These are phyloP conservation scores for Spea bombifrons DNA, from an alignment of 2,113 vertebrate species.

Conservation along the genomic window DNA sequence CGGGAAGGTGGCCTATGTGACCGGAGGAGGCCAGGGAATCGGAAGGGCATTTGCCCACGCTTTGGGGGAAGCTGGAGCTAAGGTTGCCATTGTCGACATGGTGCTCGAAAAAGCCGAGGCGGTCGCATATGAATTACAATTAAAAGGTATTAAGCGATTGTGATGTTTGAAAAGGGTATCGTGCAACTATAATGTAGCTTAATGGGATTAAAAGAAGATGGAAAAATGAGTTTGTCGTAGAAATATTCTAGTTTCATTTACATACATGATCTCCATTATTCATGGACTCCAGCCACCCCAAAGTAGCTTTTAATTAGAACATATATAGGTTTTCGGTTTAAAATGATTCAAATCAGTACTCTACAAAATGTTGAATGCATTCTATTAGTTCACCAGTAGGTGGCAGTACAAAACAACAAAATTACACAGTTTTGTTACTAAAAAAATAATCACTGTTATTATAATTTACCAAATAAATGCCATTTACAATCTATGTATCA, in stretches of 20 bases:
- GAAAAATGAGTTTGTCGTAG: no score
- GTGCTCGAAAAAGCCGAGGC: conserved; percentile 66
- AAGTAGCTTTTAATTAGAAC: background rate
- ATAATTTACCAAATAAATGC: background rate
- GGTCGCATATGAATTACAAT: conserved; percentile 63
- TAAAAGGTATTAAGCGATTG: conserved; percentile 66
- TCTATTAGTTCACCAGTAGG: conserved; percentile 17
- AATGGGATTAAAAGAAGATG: background rate
- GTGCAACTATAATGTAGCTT: background rate
- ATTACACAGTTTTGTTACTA: background rate
- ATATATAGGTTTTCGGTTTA: background rate
- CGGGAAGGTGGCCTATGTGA: conserved; percentile 70
- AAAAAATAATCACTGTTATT: background rate
- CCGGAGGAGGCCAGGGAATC: conserved; percentile 72
- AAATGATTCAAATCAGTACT: background rate
- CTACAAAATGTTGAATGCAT: background rate
- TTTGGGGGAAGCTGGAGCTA: conserved; percentile 71
- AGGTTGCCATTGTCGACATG: conserved; percentile 71
- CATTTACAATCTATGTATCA: background rate
- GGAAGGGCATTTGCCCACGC: conserved; percentile 74
- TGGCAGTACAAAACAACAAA: conserved; percentile 15
- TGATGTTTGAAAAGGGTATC: background rate
- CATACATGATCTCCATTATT: no score
- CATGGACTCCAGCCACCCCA: no score
- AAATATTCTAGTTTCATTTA: no score